Evolutionary conservation across 2,797 vertebrate genomes (phyloP).

Genomic region (Telmatherina bonti): DNA sequence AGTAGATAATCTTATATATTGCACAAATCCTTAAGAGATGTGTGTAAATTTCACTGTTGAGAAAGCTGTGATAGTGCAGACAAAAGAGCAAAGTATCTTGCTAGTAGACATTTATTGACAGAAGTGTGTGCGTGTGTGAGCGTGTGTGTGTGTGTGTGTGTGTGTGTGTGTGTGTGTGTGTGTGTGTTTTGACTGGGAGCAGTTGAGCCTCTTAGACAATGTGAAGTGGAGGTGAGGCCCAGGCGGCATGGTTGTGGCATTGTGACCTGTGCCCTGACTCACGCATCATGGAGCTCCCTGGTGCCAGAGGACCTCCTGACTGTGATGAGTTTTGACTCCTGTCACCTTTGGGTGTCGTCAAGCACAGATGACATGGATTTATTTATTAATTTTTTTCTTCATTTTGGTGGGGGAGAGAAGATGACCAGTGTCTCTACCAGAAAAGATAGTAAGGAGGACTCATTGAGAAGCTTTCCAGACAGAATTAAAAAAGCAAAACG

Average conservation of each 20-base stretch:
- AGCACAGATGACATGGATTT: slow-evolving; percentile 69
- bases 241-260: slow-evolving; percentile 82
- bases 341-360: slow-evolving; percentile 89
- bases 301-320: slow-evolving; percentile 84
- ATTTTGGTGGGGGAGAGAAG: slow-evolving; percentile 21
- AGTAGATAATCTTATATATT: slow-evolving; percentile 38
- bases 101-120: slow-evolving; percentile 74
- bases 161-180: slow-evolving; percentile 21
- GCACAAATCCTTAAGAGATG: slow-evolving; percentile 49
- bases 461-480: slow-evolving; percentile 23
- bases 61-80: slow-evolving; percentile 64
- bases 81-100: slow-evolving; percentile 79
- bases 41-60: slow-evolving; percentile 69
- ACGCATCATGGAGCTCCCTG: slow-evolving; percentile 84
- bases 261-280: slow-evolving; percentile 87
- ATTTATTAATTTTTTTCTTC: slow-evolving; percentile 4
- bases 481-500: slow-evolving; percentile 20
- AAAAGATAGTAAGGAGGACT: slow-evolving; percentile 16
- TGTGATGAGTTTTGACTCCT: slow-evolving; percentile 92
- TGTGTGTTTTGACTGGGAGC: slow-evolving; percentile 41
- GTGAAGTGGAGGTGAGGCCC: slow-evolving; percentile 83
- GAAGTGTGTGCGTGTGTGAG: slow-evolving; percentile 17
- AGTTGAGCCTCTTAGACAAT: slow-evolving; percentile 75
- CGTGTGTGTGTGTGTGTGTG: neutral
- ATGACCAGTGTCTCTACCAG: slow-evolving; percentile 45